Percentiles rank a stretch among this genome's conserved stretches.
Conservation (phyloP, 2,113 vertebrate species). For the Periophthalmus modestus region DNA sequence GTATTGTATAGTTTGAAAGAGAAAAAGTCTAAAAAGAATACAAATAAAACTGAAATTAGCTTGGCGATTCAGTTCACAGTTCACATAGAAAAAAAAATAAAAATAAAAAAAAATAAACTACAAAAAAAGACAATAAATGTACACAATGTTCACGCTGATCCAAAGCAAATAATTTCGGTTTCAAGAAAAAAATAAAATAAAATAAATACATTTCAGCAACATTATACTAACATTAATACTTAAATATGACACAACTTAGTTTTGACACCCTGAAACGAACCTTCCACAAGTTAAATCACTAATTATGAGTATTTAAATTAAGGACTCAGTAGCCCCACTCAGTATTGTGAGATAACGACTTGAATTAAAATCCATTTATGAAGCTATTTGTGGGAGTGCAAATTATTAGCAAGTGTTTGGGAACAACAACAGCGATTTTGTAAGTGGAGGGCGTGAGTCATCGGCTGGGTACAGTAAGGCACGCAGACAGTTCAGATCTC, state of each 20-base stretch:
- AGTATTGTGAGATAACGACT: constrained; percentile 12
- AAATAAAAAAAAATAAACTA: too few relatives aligned
- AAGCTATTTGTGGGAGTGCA: constrained; percentile 25
- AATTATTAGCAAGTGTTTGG: constrained; percentile 14
- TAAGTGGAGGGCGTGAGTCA: constrained; percentile 39
- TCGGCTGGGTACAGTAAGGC: neutral
- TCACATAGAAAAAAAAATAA: too few relatives aligned
- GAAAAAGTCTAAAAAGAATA: neutral
- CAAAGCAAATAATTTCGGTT: too few relatives aligned
- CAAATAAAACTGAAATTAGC: too few relatives aligned
- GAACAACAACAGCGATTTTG: constrained; percentile 14
- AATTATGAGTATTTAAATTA: constrained; percentile 35
- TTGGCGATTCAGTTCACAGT: too few relatives aligned
- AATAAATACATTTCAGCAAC: neutral
- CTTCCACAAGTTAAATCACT: constrained; percentile 17
- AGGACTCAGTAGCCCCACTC: constrained; percentile 7
- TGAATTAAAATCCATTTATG: constrained; percentile 22
- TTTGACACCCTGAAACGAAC: constrained; percentile 11
- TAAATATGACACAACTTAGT: neutral
- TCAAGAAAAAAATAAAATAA: too few relatives aligned
- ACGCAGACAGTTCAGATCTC: constrained; percentile 10
- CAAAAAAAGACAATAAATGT: too few relatives aligned
- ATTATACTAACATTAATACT: neutral
- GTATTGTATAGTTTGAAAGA: neutral
- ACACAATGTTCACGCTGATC: too few relatives aligned